These are phyloP conservation scores for Tineola bisselliella DNA, from an alignment of 2,888 invertebrate genomes.

Conservation along the genomic window DNA sequence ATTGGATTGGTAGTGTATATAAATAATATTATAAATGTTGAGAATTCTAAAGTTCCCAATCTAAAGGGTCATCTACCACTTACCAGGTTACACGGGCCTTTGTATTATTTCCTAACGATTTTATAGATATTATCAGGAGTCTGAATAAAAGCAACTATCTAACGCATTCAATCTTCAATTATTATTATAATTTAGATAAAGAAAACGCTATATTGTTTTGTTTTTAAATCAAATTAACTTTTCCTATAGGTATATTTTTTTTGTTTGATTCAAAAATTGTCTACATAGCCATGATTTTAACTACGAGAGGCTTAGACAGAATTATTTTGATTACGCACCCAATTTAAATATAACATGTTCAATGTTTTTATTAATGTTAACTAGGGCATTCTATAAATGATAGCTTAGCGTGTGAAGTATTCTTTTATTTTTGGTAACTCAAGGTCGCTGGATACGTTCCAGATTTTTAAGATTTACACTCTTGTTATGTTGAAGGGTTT, in stretches of 20 bases:
- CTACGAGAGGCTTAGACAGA: too few species aligned
- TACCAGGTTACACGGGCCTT: constrained; percentile 27
- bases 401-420: constrained; percentile 42
- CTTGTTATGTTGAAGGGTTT: not conserved
- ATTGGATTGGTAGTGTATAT: too few species aligned
- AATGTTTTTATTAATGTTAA: constrained; percentile 4
- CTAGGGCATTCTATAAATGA: constrained; percentile 54
- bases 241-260: not conserved
- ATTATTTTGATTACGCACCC: too few species aligned
- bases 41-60: constrained; percentile 19
- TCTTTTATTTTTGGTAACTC: constrained; percentile 40
- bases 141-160: constrained; percentile 2
- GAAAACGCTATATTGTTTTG: not conserved
- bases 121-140: not conserved
- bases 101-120: constrained; percentile 8
- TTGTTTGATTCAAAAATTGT: not conserved
- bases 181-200: constrained; percentile 4
- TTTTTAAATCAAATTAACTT: not conserved
- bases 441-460: constrained; percentile 63
- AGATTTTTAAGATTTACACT: constrained; percentile 31
- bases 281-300: too few species aligned
- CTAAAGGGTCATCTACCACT: constrained; percentile 35
- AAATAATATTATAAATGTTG: not conserved
- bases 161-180: constrained; percentile 7
- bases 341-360: not conserved